Evolutionary conservation across 1,140 invertebrate species (phyloP), one percentile per base, ranked within the genome.

Genomic region (Scaptomyza pallida): DNA sequence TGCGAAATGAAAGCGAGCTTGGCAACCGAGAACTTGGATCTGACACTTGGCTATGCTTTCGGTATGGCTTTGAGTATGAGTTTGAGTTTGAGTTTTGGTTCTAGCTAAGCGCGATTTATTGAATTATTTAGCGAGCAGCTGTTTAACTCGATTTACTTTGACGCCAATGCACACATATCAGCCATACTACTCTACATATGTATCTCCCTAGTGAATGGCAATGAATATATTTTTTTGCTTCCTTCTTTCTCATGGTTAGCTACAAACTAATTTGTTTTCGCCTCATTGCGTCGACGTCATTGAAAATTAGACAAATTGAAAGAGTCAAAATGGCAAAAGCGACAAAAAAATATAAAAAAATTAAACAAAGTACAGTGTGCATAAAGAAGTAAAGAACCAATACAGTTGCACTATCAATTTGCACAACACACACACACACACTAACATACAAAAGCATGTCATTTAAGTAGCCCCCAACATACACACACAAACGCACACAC

Each of bases 121-220:
- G 82, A 88, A 88, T 88, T 88, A 88, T 88, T 78, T 82, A 71
- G 82, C 82, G 56, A 88, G 82, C 82, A 82, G 83, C 82, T 88
- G 82, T 48, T 88, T 88, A 88, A 88, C 86, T 88, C 82, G 83
- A 88, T 88, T 88, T 88, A 63, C 56, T 26, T n/a, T 63, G 64
- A 60, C 44, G 51, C 40, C 35, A 50, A 9, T 44, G 19, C 50
- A 35, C 50, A 35, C 43, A 47, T 41, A 61, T 41, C 59, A 59
- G 41, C 60, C 59, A 45, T 59, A 73, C n/a, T n/a, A n/a, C n/a
- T n/a, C n/a, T n/a, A n/a, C 23, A 26, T 26, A 26, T 5, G 0
- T 4, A 23, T 3, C 5, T 72, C 62, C 59, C 2, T n/a, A 54
- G 9, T 9, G 23, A 33, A 55, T 64, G 37, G 41, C 60, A 52